A percentile compares a stretch with the other conserved stretches of the same genome.
Conservation (phyloP, 2,888 invertebrate genomes). For the Dynastes maya region DNA sequence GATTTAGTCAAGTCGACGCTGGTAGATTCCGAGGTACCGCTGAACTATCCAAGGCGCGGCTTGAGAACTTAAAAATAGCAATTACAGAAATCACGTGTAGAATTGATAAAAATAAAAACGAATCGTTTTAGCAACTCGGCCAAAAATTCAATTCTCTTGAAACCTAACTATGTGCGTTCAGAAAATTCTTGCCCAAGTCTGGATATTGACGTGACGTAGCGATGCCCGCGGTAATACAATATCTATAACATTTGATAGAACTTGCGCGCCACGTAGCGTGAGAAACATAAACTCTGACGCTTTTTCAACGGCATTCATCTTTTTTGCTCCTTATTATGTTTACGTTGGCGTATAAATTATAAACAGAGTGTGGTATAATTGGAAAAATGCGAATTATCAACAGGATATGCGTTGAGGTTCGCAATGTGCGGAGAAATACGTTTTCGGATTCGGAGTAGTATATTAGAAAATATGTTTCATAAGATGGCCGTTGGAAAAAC, state of each 20-base stretch:
- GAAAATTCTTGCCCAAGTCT: background rate
- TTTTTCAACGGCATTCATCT: background rate
- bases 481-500: too few relatives aligned
- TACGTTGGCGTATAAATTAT: background rate
- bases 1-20: background rate
- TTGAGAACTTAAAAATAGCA: constrained; percentile 41
- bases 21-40: constrained; percentile 11
- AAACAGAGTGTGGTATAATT: background rate
- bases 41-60: constrained; percentile 37
- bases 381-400: background rate
- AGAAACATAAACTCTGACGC: constrained; percentile 13
- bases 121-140: background rate
- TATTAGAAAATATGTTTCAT: too few relatives aligned
- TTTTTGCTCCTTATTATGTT: background rate
- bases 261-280: background rate
- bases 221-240: background rate
- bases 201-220: background rate
- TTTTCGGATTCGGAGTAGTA: too few relatives aligned
- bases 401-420: background rate
- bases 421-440: background rate
- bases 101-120: constrained; percentile 27
- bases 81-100: constrained; percentile 47
- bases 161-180: background rate
- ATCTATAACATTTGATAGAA: background rate
- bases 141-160: background rate